Conservation (phyloP, 2,888 invertebrate genomes). For the Drosophila trichaetosa region DNA sequence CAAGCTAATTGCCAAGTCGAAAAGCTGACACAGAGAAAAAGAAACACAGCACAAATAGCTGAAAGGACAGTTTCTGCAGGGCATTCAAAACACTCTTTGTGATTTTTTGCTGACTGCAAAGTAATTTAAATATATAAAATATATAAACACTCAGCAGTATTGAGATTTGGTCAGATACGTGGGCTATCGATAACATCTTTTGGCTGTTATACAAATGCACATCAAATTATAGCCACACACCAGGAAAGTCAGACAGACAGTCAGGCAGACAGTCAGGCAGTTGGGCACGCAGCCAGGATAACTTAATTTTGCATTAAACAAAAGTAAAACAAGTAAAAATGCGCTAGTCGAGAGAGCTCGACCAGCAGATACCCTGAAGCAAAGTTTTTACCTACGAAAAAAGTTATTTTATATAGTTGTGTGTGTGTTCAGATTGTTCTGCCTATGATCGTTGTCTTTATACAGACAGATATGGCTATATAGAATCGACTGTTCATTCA, state of each 20-base stretch:
- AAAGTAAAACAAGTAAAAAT: background rate
- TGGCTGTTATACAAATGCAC: background rate
- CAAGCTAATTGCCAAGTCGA: constrained; percentile 67
- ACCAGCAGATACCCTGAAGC: background rate
- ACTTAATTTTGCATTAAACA: constrained; percentile 52
- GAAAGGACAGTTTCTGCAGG: constrained; percentile 5
- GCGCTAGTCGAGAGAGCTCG: background rate
- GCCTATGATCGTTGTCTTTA: background rate
- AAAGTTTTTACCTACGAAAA: background rate
- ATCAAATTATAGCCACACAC: background rate
- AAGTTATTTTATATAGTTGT: too few relatives aligned
- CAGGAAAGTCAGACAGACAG: background rate
- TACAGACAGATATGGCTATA: background rate
- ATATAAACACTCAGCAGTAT: background rate
- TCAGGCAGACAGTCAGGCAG: background rate
- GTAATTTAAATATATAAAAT: background rate
- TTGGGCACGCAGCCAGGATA: constrained; percentile 56
- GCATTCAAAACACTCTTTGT: constrained; percentile 6
- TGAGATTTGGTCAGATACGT: background rate
- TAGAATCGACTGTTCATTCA: background rate
- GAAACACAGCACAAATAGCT: constrained; percentile 3
- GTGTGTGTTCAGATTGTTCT: background rate
- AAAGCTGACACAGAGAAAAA: constrained; percentile 17
- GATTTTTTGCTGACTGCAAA: background rate
- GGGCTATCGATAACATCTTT: background rate